phyloP scores from a whole-genome alignment of 2,797 vertebrate genomes.

The Buphagus erythrorhynchus region DNA sequence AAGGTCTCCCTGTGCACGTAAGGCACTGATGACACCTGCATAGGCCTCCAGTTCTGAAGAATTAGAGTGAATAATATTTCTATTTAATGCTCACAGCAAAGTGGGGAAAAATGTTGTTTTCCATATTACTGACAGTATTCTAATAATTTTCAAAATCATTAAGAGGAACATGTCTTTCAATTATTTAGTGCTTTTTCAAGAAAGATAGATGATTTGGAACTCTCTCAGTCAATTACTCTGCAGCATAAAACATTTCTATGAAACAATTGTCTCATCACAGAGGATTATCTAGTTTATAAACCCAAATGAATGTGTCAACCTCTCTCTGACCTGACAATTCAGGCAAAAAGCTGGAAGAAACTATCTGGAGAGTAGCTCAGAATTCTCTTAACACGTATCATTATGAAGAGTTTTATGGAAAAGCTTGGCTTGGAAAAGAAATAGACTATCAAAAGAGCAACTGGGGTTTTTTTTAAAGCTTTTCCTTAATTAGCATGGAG shows the following conservation, averaged over 20 bases:
- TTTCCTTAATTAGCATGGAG: background rate
- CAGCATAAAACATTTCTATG: background rate
- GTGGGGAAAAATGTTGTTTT: background rate
- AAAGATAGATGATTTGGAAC: background rate
- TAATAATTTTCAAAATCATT: constrained; percentile 11
- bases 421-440: background rate
- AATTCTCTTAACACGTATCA: background rate
- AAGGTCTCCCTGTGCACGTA: constrained; percentile 97
- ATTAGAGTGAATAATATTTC: background rate
- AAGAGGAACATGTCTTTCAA: constrained; percentile 1
- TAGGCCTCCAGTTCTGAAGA: constrained; percentile 95
- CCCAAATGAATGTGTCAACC: background rate
- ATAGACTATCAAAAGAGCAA: background rate
- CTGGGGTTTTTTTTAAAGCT: background rate
- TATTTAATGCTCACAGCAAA: background rate
- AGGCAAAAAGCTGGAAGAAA: background rate
- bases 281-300: constrained; percentile 1
- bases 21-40: constrained; percentile 95
- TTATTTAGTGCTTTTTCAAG: background rate
- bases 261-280: background rate
- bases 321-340: background rate
- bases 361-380: background rate
- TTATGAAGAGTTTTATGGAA: background rate
- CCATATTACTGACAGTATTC: background rate
- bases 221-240: background rate